A percentile compares a stretch with the other conserved stretches of the same genome.
These are phyloP conservation scores for Mythimna lalbum DNA, from an alignment of 2,888 invertebrate genomes.

Conservation along the genomic window DNA sequence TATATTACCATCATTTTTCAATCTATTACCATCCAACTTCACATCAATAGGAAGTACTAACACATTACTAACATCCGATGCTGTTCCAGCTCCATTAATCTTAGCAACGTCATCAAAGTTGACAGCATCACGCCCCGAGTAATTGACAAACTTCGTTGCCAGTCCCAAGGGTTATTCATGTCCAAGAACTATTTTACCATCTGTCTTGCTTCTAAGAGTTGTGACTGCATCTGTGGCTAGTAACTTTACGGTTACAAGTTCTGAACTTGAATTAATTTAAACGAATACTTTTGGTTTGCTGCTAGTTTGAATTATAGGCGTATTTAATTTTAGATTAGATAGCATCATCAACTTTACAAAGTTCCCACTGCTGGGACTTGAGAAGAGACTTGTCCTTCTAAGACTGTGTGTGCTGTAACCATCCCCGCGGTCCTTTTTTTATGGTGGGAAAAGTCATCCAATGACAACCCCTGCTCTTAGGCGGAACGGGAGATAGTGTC, in stretches of 20 bases:
- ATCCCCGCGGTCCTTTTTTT: no score
- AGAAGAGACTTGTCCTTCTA: no score
- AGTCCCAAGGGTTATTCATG: constrained; percentile 7
- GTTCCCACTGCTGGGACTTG: no score
- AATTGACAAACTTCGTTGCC: constrained; percentile 49
- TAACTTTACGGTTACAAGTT: not conserved
- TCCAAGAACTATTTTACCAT: constrained; percentile 16
- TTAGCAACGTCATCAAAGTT: constrained; percentile 35
- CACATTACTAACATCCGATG: constrained; percentile 16
- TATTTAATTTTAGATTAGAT: no score
- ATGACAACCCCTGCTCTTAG: no score
- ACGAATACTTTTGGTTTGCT: no score
- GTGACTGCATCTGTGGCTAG: constrained; percentile 7
- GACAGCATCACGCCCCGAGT: not conserved
- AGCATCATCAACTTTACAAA: no score
- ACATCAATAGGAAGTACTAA: constrained; percentile 18
- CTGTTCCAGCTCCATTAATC: constrained; percentile 37
- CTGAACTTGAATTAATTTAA: not conserved
- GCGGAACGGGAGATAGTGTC: no score
- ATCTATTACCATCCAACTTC: constrained; percentile 10
- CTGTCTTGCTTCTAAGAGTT: not conserved
- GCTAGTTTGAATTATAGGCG: no score
- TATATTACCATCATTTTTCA: not conserved
- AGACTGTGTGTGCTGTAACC: no score
- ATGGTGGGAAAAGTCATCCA: no score